These are phyloP conservation scores for Acanthococcus lagerstroemiae DNA, from an alignment of 2,888 invertebrate species.

Conservation along the genomic window DNA sequence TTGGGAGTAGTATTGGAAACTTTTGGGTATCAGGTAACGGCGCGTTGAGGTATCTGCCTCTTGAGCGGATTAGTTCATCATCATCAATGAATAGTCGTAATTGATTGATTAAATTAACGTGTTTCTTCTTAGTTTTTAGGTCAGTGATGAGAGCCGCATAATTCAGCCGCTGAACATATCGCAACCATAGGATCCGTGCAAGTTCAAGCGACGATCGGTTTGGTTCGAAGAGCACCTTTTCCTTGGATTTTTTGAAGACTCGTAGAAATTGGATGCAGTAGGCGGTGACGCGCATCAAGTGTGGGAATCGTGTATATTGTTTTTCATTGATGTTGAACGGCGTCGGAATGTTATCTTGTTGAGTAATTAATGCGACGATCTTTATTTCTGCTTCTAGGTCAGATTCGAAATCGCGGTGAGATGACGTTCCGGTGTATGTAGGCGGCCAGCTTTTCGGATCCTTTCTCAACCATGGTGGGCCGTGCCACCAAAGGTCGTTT, in stretches of 20 bases:
- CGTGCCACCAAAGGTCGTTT: background rate
- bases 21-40: background rate
- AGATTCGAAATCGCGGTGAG: background rate
- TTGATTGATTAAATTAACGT: background rate
- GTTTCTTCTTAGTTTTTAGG: background rate
- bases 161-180: background rate
- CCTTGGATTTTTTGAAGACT: background rate
- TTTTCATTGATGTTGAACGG: background rate
- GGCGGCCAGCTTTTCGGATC: background rate
- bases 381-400: background rate
- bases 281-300: background rate
- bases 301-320: background rate
- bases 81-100: background rate
- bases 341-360: background rate
- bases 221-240: background rate
- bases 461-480: background rate
- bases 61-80: background rate
- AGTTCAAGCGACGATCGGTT: background rate
- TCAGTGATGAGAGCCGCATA: background rate
- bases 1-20: background rate
- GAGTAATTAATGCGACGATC: background rate
- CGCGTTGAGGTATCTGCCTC: background rate
- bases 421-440: background rate
- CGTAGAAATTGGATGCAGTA: background rate
- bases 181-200: background rate